A percentile compares a stretch with the other conserved stretches of the same genome.
Evolutionary conservation across 2,113 vertebrate genomes (phyloP).

Genomic region (Cercocebus atys): DNA sequence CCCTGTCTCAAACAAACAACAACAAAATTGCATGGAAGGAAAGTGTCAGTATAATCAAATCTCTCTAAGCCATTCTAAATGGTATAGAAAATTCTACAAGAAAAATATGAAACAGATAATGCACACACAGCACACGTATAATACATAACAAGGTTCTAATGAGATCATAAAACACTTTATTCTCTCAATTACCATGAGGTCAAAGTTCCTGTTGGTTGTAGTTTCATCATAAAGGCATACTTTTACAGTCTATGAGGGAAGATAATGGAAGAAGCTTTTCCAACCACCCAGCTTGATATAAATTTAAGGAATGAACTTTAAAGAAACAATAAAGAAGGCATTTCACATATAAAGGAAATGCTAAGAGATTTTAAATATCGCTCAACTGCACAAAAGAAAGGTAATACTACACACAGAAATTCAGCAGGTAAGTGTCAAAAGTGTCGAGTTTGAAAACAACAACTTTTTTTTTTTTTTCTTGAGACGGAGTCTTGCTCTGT

Average conservation of each 20-base stretch:
- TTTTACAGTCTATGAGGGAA: neutral
- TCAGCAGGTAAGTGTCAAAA: neutral
- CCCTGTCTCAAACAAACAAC: no score
- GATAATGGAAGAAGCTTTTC: neutral
- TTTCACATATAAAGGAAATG: neutral
- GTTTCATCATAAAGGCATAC: constrained; percentile 63
- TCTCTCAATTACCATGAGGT: constrained; percentile 45
- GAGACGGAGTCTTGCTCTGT: no score
- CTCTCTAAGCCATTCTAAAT: neutral
- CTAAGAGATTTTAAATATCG: neutral
- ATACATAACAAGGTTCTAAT: constrained; percentile 41
- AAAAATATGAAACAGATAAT: constrained; percentile 1
- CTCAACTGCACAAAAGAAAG: neutral
- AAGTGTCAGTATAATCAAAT: constrained; percentile 9
- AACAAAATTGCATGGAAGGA: neutral
- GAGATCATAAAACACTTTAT: constrained; percentile 74
- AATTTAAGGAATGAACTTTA: neutral
- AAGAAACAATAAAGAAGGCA: neutral
- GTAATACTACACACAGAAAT: neutral
- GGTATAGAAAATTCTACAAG: neutral
- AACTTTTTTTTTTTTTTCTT: no score
- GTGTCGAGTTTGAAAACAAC: neutral
- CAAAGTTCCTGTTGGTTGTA: constrained; percentile 25
- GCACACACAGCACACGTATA: neutral
- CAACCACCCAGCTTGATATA: neutral